A percentile compares a stretch with the other conserved stretches of the same genome.
These are phyloP conservation scores for Nothobranchius furzeri DNA, from an alignment of 2,113 vertebrate species.

Conservation along the genomic window DNA sequence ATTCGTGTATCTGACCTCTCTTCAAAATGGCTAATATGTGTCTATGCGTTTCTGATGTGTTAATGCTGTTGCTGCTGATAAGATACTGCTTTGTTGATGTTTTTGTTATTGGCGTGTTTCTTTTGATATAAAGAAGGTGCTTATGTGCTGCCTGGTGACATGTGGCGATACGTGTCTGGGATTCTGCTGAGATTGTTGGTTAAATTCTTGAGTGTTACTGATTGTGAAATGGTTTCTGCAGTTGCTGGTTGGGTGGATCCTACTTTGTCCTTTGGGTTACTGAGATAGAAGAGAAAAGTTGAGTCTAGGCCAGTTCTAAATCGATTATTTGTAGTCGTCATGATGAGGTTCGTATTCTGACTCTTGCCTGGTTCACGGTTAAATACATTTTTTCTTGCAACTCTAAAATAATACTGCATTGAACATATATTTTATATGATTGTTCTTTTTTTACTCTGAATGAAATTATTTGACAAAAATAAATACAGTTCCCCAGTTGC, in stretches of 20 bases:
- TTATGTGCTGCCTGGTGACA: conserved; percentile 18
- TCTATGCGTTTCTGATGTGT: conserved; percentile 1
- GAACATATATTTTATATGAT: background rate
- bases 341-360: background rate
- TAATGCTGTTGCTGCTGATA: conserved; percentile 18
- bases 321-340: background rate
- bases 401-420: background rate
- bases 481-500: background rate
- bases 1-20: conserved; percentile 21
- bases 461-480: background rate
- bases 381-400: background rate
- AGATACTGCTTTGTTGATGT: conserved; percentile 40
- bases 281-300: background rate
- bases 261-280: background rate
- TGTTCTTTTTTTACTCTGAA: background rate
- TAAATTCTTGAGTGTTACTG: background rate
- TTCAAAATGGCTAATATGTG: conserved; percentile 30
- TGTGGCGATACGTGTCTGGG: background rate
- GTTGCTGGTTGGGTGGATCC: background rate
- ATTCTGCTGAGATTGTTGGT: conserved; percentile 21
- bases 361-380: background rate
- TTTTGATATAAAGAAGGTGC: conserved; percentile 13
- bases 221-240: conserved; percentile 3
- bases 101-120: conserved; percentile 27
- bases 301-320: background rate